Evolutionary conservation across 2,113 vertebrate genomes (phyloP), one percentile per base, ranked within the genome.

Genomic region (Colinus virginianus): DNA sequence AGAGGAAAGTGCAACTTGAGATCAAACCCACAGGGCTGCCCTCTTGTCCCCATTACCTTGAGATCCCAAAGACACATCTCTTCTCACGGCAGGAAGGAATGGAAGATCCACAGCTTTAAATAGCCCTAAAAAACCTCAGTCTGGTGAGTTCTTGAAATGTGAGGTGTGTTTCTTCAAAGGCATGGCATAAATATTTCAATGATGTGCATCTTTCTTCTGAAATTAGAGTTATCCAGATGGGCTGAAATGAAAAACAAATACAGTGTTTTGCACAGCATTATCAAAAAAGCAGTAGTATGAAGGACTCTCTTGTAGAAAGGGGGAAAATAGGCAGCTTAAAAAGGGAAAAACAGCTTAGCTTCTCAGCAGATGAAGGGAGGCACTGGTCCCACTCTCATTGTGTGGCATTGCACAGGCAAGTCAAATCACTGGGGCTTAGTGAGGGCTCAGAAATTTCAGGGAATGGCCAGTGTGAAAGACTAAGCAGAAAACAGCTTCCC

Each of bases 111-210:
- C 20, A 42, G 67, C 32, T 76, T 78, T 64, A 88, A 88, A 74
- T 1, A 81, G 48, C 30, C 58, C 72, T 45, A 45, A 53, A 42
- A 92, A 90, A 26, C 4, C 42, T 82, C 68, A 61, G 25, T 26
- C 0, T 6, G 36, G 63, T n/a, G 17, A n/a, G 20, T 59, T 85
- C 83, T 86, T 88, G 38, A 63, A 68, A 42, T 36, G 18, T 59
- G 75, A 85, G 38, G 28, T 76, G 28, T 19, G 23, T 68, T 87
- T 90, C 67, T 92, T 95, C 88, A 94, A 93, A 87, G 91, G 30
- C 43, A 40, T 2, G 28, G 32, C 14, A 49, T 71, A 71, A 94
- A 75, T 84, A 79, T 84, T 89, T 87, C 58, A 78, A 18, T 49
- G 49, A 76, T 32, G 32, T 30, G 28, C 13, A 72, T 26, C 25